Base-by-base conservation (phyloP, 2,113 vertebrate species). In the Aptenodytes patagonicus region DNA sequence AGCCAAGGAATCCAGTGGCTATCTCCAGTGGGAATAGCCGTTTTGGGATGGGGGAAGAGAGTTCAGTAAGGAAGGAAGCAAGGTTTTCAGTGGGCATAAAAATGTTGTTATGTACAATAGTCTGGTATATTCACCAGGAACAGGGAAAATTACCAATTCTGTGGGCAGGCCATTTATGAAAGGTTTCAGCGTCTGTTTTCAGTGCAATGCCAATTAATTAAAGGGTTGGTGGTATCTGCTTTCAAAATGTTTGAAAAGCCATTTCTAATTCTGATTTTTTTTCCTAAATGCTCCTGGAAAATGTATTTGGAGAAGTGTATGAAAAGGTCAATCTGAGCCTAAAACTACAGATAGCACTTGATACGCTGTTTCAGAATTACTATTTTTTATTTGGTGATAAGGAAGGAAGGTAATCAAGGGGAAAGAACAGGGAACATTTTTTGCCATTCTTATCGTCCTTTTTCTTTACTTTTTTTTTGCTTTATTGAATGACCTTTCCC, bases 61-160 rank as follows among this genome's bases (percentile, higher is more conserved):
- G 49, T 55, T 66, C 54, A n/a, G 34, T 20, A 49, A 17, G 12
- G 82, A 86, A 88, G 65, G 20, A 51, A 66, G 52, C 14, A 28
- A 28, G 19, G 51, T 57, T 71, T 34, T 47, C 57, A 55, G 17
- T 10, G 17, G 60, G 26, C 51, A 60, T 22, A 7, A 47, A 40
- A 62, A 14, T 6, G 11, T 29, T 17, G 4, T 24, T 62, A 3
- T 0, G 20, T 72, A 3, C 2, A 0, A 15, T 1, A 49, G 47
- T 17, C 72, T 51, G 70, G 52, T 31, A 3, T 12, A 2, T 40
- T 21, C 49, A 8, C 21, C 18, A 32, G 78, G 84, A 52, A 64
- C 26, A 73, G 58, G 92, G 52, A 38, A 65, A 44, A 51, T 4
- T 6, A 34, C 34, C 17, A 28, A 36, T 28, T 65, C 44, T 40